A percentile compares a stretch with the other conserved stretches of the same genome.
Evolutionary conservation across 2,113 vertebrate species (phyloP).

Genomic region (Caranx ignobilis): DNA sequence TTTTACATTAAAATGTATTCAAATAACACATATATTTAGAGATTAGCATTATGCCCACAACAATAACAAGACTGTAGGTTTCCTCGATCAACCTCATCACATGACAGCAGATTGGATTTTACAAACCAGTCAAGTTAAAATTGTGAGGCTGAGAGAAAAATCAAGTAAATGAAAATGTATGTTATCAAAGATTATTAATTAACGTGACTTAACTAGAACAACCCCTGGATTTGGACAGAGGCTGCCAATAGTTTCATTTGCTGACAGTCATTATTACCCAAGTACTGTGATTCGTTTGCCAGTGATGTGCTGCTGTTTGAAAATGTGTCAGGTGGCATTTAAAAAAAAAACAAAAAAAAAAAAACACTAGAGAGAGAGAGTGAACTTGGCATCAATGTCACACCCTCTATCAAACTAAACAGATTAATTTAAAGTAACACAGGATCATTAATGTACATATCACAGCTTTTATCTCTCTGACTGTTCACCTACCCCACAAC

Average conservation of each 20-base stretch:
- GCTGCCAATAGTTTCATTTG: conserved; percentile 44
- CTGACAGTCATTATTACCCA: conserved; percentile 50
- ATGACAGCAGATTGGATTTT: not conserved
- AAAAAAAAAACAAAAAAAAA: conserved; percentile 26
- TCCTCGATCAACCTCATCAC: not conserved
- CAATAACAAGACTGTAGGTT: not conserved
- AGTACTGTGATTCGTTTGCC: conserved; percentile 28
- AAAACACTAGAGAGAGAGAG: conserved; percentile 10
- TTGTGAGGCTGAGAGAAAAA: not conserved
- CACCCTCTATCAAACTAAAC: not conserved
- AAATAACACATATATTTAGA: not conserved
- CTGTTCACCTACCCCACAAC: conserved; percentile 94
- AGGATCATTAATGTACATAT: not conserved
- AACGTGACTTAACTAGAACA: not conserved
- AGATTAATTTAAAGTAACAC: not conserved
- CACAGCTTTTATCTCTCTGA: not conserved
- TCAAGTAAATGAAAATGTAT: not conserved
- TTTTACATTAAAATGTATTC: not conserved
- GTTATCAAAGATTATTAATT: not conserved
- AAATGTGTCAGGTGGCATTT: conserved; percentile 14
- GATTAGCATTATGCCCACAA: not conserved
- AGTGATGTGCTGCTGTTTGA: conserved; percentile 32
- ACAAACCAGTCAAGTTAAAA: not conserved
- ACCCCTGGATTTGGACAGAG: conserved; percentile 29
- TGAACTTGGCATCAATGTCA: not conserved